phyloP scores from a whole-genome alignment of 2,113 vertebrate genomes.

The Accipiter virgatus region DNA sequence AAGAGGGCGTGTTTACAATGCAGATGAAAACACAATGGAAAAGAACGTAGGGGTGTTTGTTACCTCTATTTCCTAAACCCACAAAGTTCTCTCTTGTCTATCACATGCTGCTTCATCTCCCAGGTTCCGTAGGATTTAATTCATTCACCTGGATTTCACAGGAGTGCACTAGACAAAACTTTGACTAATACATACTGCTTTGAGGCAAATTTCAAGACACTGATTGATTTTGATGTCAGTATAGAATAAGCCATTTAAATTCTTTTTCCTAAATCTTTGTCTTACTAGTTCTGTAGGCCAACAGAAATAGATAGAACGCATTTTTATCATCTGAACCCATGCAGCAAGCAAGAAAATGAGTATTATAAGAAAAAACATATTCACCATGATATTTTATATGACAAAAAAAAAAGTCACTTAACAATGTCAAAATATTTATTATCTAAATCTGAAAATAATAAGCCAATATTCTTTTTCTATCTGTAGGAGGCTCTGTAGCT shows the following conservation, averaged over 20 bases:
- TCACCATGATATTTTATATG: not conserved
- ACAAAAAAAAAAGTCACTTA: not conserved
- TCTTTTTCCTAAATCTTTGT: not conserved
- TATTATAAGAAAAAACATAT: not conserved
- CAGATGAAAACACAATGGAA: not conserved
- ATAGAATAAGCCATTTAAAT: not conserved
- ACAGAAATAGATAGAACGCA: not conserved
- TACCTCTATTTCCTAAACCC: not conserved
- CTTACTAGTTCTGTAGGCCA: not conserved
- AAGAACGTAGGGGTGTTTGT: not conserved
- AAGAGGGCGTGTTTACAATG: not conserved
- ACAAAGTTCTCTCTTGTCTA: not conserved
- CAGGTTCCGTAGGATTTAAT: not conserved
- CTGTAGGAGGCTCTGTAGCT: not conserved
- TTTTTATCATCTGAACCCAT: not conserved
- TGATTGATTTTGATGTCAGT: not conserved
- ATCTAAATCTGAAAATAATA: not conserved
- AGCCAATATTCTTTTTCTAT: not conserved
- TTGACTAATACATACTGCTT: not conserved
- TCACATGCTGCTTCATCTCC: not conserved
- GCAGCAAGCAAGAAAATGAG: not conserved
- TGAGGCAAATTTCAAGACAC: not conserved
- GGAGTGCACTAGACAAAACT: not conserved
- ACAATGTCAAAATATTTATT: not conserved
- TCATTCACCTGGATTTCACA: not conserved